Base-by-base conservation (phyloP, 2,888 invertebrate species). In the Caenorhabditis angaria region DNA sequence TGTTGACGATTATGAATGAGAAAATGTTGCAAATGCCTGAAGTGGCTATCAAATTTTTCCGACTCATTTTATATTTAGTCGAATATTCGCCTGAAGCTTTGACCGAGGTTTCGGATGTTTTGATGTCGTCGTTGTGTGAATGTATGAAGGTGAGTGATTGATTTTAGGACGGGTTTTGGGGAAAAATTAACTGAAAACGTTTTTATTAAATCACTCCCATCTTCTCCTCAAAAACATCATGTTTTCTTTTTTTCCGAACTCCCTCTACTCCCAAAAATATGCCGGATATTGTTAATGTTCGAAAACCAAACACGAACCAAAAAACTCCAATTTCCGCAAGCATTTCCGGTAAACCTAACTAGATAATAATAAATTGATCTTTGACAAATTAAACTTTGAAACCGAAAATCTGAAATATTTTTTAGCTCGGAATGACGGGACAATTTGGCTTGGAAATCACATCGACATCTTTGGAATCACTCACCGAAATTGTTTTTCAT, bases 1-100 rank as follows among this genome's bases (percentile, higher is more conserved):
- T 93, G 54, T 91, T 93, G 89, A 92, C 93, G 4, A 88, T 93
- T 69, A 92, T 93, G 91, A 92, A 91, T 51, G 89, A 91, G 57
- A 92, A 92, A 82, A 88, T 93, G 61, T 89, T 93, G 35, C 92
- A 88, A 32, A 76, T 88, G 87, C 89, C 85, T 27, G 81, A 80
- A 50, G 76, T 76, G 12, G 76, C 79, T 0, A 29, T 65, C 14
- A 75, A 76, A 51, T 87, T 91, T 87, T 91, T 89, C 85, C 90
- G 91, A 85, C 90, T 92, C 87, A 89, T 93, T 60, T 90, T 91
- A 25, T 91, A 91, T 82, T 89, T 92, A 57, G 91, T 91, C 77
- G 92, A 92, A 84, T 89, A 91, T 66, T 91, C 91, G 84, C 91
- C 92, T 0, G 91, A 91, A 62, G 91, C 91, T 87, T 89, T 92